phyloP scores from a whole-genome alignment of 1,140 invertebrate genomes.

The Diorhabda carinulata region DNA sequence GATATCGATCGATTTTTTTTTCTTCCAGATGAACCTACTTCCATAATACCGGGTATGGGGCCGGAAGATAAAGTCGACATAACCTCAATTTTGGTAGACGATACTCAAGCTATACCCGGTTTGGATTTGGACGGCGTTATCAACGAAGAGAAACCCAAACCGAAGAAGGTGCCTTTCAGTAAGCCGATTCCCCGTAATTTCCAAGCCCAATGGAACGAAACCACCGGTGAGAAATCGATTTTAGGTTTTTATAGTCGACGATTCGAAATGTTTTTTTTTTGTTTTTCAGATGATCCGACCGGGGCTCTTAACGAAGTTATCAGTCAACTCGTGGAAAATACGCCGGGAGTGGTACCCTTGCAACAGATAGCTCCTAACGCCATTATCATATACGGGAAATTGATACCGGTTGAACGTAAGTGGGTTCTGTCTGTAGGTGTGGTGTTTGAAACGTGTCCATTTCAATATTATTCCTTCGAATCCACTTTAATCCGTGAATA shows the following conservation, averaged over 20 bases:
- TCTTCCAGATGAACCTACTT: slow-evolving; percentile 65
- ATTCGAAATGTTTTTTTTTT: neutral
- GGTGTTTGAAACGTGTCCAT: neutral
- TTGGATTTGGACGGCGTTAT: slow-evolving; percentile 73
- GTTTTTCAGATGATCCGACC: slow-evolving; percentile 55
- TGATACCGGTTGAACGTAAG: slow-evolving; percentile 69
- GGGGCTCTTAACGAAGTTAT: slow-evolving; percentile 59
- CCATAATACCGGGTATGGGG: slow-evolving; percentile 90
- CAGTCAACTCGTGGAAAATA: slow-evolving; percentile 67
- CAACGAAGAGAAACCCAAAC: slow-evolving; percentile 61
- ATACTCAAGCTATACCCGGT: slow-evolving; percentile 74
- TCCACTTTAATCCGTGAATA: neutral
- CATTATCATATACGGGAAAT: slow-evolving; percentile 75
- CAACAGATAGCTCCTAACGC: slow-evolving; percentile 70
- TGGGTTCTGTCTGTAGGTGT: slow-evolving; percentile 15
- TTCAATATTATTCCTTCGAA: neutral
- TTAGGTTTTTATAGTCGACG: neutral
- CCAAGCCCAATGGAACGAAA: slow-evolving; percentile 92
- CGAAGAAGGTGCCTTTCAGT: slow-evolving; percentile 85
- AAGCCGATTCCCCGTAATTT: slow-evolving; percentile 95
- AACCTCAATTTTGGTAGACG: slow-evolving; percentile 53
- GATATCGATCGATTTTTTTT: neutral
- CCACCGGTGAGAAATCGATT: slow-evolving; percentile 42
- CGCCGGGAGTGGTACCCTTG: slow-evolving; percentile 64
- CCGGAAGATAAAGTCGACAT: slow-evolving; percentile 83